Conservation (phyloP, 2,888 invertebrate species). For the Drosophila kanekoi region DNA sequence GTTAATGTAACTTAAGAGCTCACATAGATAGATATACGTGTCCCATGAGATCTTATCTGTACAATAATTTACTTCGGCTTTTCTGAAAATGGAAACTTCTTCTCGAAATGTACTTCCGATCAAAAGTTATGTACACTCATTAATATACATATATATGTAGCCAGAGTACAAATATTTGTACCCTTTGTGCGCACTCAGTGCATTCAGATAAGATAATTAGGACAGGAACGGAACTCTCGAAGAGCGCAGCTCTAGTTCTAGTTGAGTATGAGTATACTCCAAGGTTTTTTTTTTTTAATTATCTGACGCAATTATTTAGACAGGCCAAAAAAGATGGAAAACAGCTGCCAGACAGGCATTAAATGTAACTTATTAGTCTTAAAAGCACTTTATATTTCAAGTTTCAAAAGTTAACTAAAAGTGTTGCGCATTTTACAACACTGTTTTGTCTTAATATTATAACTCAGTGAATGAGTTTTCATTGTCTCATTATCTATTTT, state of each 20-base stretch:
- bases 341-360: slow-evolving; percentile 24
- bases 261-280: not conserved
- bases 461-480: not conserved
- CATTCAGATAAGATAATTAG: slow-evolving; percentile 27
- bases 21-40: too few species aligned
- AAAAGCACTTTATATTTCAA: not conserved
- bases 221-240: not conserved
- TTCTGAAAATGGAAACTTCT: not conserved
- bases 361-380: not conserved
- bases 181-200: not conserved
- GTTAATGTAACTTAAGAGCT: too few species aligned
- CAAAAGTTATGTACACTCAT: slow-evolving; percentile 4
- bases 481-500: not conserved
- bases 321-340: slow-evolving; percentile 12
- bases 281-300: not conserved
- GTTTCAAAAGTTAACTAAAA: not conserved
- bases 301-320: slow-evolving; percentile 22
- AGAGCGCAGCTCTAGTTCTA: not conserved
- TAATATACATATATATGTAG: not conserved
- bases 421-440: not conserved
- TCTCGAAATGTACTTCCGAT: slow-evolving; percentile 7
- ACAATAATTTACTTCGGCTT: not conserved
- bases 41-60: too few species aligned
- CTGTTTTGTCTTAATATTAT: not conserved
- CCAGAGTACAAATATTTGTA: not conserved